Base-by-base conservation (phyloP, 2,888 invertebrate species). In the Mesorhabditis spiculigera region DNA sequence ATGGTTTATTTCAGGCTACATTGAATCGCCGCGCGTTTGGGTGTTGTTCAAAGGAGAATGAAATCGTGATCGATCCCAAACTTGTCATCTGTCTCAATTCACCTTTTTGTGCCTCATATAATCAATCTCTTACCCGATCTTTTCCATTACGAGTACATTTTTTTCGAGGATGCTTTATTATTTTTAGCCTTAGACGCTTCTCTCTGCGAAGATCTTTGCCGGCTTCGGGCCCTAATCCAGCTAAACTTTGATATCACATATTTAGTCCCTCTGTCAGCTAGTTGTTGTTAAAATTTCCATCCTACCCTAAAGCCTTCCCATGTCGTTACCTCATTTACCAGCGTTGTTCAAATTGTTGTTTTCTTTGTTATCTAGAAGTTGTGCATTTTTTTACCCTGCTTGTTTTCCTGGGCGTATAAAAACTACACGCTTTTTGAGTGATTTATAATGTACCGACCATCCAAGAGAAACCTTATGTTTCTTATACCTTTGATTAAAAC, bases 1-100 rank as follows among this genome's bases (percentile, higher is more conserved):
- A 66, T 41, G 63, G 45, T 13, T 61, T 61, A 63, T 72, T 72
- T n/a, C 68, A 86, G 85, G 84, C 58, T 86, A 82, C 76, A 77
- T 86, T 75, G 85, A 84, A 68, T 81, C 82, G 45, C 85, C 86
- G 10, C 78, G 84, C 41, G 82, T 86, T 41, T 86, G 85, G 83
- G 74, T 86, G 43, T 77, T 86, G 81, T 84, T 81, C 80, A 86
- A 86, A 70, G 86, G 86, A 50, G 86, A 86, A 65, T 86, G 67
- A 79, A 43, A 28, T 58, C 50, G 43, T 67, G 63, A 45, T 63
- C 16, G 58, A 65, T 63, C 44, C n/a, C 63, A 43, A 28, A 50
- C 8, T 45, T 65, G 10, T 63, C 63, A 28, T 16, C 45, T 5
- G 50, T 68, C 71, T 66, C 68, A 66, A 64, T 68, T 68, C 65